A percentile compares a stretch with the other conserved stretches of the same genome.
phyloP scores from a whole-genome alignment of 2,113 vertebrate species.

The Trogon melanurus region DNA sequence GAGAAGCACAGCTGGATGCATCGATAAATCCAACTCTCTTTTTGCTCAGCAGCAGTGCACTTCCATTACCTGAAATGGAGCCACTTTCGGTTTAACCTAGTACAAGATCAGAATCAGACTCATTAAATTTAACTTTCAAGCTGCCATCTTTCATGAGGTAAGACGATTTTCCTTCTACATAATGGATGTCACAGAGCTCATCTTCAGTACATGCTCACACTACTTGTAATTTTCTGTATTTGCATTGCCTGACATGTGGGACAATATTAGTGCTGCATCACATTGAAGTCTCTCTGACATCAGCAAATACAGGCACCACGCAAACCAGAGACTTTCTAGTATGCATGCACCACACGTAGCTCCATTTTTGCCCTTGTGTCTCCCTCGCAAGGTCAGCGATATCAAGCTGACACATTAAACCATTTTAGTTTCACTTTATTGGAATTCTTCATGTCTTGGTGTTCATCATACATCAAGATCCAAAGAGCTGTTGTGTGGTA shows the following conservation, averaged over 20 bases:
- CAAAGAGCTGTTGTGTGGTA: background rate
- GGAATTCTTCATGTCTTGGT: background rate
- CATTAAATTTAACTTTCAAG: slow-evolving; percentile 39
- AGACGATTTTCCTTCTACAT: slow-evolving; percentile 22
- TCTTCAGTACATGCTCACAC: slow-evolving; percentile 32
- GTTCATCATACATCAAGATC: background rate
- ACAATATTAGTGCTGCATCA: slow-evolving; percentile 40
- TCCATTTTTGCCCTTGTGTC: background rate
- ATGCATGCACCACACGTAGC: background rate
- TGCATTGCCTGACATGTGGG: slow-evolving; percentile 59
- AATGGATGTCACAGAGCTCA: slow-evolving; percentile 57
- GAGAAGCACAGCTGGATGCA: background rate
- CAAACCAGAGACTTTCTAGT: background rate
- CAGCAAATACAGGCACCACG: slow-evolving; percentile 22
- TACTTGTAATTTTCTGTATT: slow-evolving; percentile 58
- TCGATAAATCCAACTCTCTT: background rate
- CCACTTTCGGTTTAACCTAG: background rate
- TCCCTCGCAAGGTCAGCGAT: slow-evolving; percentile 28
- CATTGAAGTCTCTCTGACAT: slow-evolving; percentile 54
- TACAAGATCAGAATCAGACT: slow-evolving; percentile 28
- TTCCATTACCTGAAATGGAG: background rate
- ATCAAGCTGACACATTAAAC: background rate
- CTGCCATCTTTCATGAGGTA: slow-evolving; percentile 40
- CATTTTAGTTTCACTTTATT: background rate
- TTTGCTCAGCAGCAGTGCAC: background rate